Evolutionary conservation across 2,888 invertebrate species (phyloP), one percentile per base, ranked within the genome.

Genomic region (Dorcus hopei): DNA sequence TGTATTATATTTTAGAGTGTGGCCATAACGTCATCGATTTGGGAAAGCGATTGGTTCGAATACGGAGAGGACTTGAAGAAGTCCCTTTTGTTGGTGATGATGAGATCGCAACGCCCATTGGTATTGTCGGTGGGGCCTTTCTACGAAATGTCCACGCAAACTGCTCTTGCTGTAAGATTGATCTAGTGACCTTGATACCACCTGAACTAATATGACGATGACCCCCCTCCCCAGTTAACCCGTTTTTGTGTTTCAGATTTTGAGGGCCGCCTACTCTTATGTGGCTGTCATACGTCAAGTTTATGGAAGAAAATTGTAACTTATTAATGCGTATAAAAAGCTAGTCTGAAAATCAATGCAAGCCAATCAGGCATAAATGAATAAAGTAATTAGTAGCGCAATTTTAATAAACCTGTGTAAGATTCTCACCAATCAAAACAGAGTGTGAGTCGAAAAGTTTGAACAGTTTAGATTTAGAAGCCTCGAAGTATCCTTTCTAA

Each of bases 91-190:
- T 57, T 70, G 26, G 61, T 69, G 6, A 68, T 70, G 58, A 52
- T 64, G 50, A 62, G 70, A 59, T 54, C 65, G 2, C 69, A 70
- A 55, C 61, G 65, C 49, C 69, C 70, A 0, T 40, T 70, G 14
- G 65, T 57, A 23, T 54, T 71, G 38, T 59, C 60, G 7, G 65
- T 70, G 8, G 69, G 70, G 19, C 65, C 68, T 11, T 68, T 71
- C 57, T 69, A 65, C 48, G 42, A 60, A 3, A 70, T 70, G 68
- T 68, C 69, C 4, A 67, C 65, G 11, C 55, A 64, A 16, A 70
- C 68, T 16, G 65, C 60, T 16, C 50, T 64, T 40, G 54, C 53
- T 39, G 65, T 65, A 56, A 54, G 60, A 16, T 3, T 19, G 19
- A 2, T 2, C 19, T 19, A 16, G 3, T 19, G 19, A 19, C 19